Evolutionary conservation across 1,140 invertebrate genomes (phyloP).

Genomic region (Trinorchestia longiramus): DNA sequence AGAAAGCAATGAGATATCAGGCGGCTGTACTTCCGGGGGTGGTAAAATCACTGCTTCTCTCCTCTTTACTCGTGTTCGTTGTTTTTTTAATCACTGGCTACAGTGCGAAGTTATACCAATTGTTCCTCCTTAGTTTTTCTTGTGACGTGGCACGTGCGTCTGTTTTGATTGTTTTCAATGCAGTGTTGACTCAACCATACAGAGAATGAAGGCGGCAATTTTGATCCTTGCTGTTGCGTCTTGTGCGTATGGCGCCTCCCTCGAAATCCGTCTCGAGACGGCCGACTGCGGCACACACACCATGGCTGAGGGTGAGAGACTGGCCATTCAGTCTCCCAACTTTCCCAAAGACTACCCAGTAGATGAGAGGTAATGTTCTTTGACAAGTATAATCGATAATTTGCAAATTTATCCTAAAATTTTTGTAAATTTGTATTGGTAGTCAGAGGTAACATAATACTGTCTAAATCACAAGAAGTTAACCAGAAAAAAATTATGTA

Average conservation of each 20-base stretch:
- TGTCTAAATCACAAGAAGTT: neutral
- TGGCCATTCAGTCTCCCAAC: neutral
- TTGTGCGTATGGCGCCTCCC: neutral
- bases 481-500: neutral
- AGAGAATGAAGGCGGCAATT: neutral
- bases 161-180: neutral
- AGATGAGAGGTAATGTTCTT: neutral
- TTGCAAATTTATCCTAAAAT: neutral
- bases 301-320: slow-evolving; percentile 17
- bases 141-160: neutral
- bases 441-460: neutral
- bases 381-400: neutral
- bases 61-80: too few species aligned
- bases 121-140: too few species aligned
- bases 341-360: neutral
- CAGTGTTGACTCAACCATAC: neutral
- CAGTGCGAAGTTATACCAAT: too few species aligned
- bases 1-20: too few species aligned
- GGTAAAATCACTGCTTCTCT: too few species aligned
- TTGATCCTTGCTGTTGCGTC: neutral
- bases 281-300: neutral
- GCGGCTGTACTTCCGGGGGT: too few species aligned
- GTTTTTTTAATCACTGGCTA: too few species aligned
- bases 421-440: neutral
- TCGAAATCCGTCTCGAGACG: neutral